Percentiles rank a stretch among this genome's conserved stretches.
Conservation (phyloP, 2,888 invertebrate species). For the Drosophila nr. medialis region DNA sequence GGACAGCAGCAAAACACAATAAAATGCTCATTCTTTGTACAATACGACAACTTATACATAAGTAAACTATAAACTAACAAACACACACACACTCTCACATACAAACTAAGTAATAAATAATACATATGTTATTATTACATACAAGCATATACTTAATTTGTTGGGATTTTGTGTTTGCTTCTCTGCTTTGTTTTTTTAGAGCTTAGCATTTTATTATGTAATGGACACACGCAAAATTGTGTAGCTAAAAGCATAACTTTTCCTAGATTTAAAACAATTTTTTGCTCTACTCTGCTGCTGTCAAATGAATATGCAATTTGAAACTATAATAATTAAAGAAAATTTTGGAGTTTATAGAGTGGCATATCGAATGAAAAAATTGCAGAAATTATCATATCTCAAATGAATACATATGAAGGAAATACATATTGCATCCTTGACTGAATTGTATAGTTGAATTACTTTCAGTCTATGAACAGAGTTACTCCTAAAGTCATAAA, state of each 20-base stretch:
- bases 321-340: conserved; percentile 5
- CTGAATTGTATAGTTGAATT: not conserved
- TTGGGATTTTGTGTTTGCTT: conserved; percentile 36
- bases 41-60: conserved; percentile 47
- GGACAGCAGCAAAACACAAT: conserved; percentile 31
- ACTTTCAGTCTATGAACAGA: not conserved
- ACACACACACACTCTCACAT: conserved; percentile 6
- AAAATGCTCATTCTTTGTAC: conserved; percentile 72
- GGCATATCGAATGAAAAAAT: conserved; percentile 35
- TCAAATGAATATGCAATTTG: conserved; percentile 15
- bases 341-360: conserved; percentile 2
- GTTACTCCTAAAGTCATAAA: not conserved
- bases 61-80: conserved; percentile 23
- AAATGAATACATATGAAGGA: conserved; percentile 38
- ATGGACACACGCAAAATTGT: conserved; percentile 19
- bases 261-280: conserved; percentile 27
- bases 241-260: conserved; percentile 43
- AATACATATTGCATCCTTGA: conserved; percentile 24
- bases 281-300: conserved; percentile 23
- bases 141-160: conserved; percentile 25
- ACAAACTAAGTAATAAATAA: conserved; percentile 16
- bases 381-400: conserved; percentile 50
- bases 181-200: conserved; percentile 8
- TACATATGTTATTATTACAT: conserved; percentile 3
- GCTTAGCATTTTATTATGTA: conserved; percentile 29